Base-by-base conservation (phyloP, 35 echinoderm and acorn worm genomes). In the Amphiura filiformis region DNA sequence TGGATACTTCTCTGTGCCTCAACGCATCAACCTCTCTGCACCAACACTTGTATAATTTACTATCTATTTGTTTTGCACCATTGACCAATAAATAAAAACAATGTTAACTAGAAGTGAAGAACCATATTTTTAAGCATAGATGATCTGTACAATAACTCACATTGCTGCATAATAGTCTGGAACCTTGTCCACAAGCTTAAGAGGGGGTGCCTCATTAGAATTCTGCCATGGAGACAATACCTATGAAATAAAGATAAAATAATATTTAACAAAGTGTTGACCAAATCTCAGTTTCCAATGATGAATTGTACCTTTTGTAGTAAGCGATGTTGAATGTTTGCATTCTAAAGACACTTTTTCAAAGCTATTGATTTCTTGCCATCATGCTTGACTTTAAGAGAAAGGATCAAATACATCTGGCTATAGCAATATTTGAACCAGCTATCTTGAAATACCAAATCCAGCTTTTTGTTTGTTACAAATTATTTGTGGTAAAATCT, bases 191-290 rank as follows among this genome's bases (percentile, higher is more conserved):
- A 91, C 23, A 35, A 88, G 47, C 39, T 93, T 93, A 14, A 97
- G 52, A 11, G 88, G 77, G 11, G 95, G 95, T 84, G 85, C 77
- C 42, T 88, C 65, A 86, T 75, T 38, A 91, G 91, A 81, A 80
- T 80, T 86, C 80, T 91, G 70, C 92, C 87, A 86, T 41, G 52
- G n/a, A 20, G 93, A 94, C 23, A 97, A 23, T 4, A 97, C 95
- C 95, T 97, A 36, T 4, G 85, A 14, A 18, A 79, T 79, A 32
- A 79, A 35, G 20, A 79, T 17, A 79, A 79, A 37, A 18, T 7
- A 31, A 22, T 20, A 79, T 35, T 14, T 1, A 17, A 18, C 22
- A 34, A 32, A n/a, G n/a, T n/a, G 1, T 36, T 78, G 36, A 79
- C 22, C 77, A 79, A 35, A 52, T 52, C 7, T 20, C 44, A 52